Conservation (phyloP, 2,888 invertebrate species). For the Nemoura dubitans region DNA sequence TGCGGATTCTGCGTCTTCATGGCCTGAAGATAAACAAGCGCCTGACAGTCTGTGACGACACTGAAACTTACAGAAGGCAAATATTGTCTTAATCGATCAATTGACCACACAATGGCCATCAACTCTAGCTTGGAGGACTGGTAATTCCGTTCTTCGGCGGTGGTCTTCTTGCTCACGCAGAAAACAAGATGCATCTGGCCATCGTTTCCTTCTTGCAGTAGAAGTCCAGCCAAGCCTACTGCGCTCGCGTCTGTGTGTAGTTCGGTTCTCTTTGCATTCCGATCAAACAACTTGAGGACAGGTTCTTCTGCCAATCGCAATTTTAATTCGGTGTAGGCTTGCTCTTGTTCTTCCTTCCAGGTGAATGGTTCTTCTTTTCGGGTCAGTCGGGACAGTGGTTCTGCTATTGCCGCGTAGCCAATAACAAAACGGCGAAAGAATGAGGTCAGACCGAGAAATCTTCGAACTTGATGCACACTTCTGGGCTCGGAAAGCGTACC, state of each 20-base stretch:
- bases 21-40: constrained; percentile 52
- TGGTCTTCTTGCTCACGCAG: constrained; percentile 53
- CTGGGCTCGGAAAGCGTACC: too few relatives aligned
- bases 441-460: constrained; percentile 54
- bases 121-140: constrained; percentile 53
- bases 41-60: constrained; percentile 54
- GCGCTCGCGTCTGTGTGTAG: constrained; percentile 51
- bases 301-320: constrained; percentile 49
- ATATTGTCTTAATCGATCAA: constrained; percentile 52
- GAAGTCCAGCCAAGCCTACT: constrained; percentile 53
- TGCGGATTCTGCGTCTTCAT: constrained; percentile 40
- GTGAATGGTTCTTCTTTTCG: constrained; percentile 50
- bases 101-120: constrained; percentile 53
- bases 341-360: constrained; percentile 3
- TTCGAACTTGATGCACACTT: constrained; percentile 52
- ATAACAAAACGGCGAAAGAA: constrained; percentile 55
- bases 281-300: constrained; percentile 50
- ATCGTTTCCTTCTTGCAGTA: constrained; percentile 53
- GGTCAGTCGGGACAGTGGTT: constrained; percentile 53
- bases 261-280: constrained; percentile 48
- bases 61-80: constrained; percentile 53
- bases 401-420: constrained; percentile 53
- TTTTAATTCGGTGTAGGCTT: constrained; percentile 43
- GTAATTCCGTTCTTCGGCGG: constrained; percentile 52
- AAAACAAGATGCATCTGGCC: constrained; percentile 52